Evolutionary conservation across 2,797 vertebrate genomes (phyloP).

Genomic region (Scarus forsteni): DNA sequence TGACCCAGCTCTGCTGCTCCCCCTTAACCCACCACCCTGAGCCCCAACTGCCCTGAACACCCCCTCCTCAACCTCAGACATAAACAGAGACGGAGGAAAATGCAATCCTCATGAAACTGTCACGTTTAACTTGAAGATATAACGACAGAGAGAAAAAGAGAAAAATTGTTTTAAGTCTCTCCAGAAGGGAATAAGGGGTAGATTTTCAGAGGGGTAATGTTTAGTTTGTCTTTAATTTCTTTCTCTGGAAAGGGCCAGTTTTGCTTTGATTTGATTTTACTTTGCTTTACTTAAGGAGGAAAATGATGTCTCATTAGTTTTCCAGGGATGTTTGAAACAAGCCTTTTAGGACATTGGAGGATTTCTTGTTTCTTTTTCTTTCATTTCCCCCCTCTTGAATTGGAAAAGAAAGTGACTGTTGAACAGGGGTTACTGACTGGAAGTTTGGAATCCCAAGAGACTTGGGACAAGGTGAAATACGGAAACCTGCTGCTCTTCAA

Average conservation of each 20-base stretch:
- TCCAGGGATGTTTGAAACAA: constrained; percentile 60
- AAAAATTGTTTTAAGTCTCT: constrained; percentile 59
- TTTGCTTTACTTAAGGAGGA: constrained; percentile 59
- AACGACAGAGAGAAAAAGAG: constrained; percentile 70
- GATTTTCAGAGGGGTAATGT: constrained; percentile 67
- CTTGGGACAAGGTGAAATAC: constrained; percentile 84
- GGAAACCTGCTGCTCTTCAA: constrained; percentile 90
- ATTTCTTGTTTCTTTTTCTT: constrained; percentile 68
- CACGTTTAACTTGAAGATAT: constrained; percentile 83
- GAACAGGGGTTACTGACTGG: constrained; percentile 82
- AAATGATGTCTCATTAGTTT: constrained; percentile 61
- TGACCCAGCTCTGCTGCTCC: constrained; percentile 77
- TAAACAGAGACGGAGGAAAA: constrained; percentile 79
- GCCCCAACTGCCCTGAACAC: constrained; percentile 42
- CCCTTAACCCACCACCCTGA: constrained; percentile 35
- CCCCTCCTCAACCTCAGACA: constrained; percentile 72
- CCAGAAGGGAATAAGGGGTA: constrained; percentile 63
- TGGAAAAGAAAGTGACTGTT: constrained; percentile 78
- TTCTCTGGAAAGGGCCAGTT: constrained; percentile 80
- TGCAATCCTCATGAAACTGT: constrained; percentile 78
- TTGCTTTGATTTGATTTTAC: constrained; percentile 53
- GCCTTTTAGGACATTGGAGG: constrained; percentile 70
- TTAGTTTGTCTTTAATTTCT: constrained; percentile 61
- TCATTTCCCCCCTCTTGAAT: constrained; percentile 59
- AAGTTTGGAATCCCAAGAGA: constrained; percentile 74